phyloP scores from a whole-genome alignment of 2,797 vertebrate genomes.

The Mycteria americana region DNA sequence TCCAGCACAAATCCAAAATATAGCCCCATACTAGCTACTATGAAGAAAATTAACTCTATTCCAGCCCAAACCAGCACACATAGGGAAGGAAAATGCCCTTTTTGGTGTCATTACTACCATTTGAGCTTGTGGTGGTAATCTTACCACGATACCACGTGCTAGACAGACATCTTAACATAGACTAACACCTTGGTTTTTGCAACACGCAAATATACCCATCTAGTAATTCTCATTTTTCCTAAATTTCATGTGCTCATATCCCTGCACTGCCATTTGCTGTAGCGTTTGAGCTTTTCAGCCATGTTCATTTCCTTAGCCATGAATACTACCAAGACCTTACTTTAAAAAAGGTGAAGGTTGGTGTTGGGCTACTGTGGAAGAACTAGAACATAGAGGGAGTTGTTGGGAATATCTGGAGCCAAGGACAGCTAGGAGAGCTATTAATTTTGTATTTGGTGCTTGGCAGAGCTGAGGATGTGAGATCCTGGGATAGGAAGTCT shows the following conservation, averaged over 20 bases:
- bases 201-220: not conserved
- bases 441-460: not conserved
- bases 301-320: not conserved
- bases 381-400: not conserved
- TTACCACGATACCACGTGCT: not conserved
- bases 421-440: not conserved
- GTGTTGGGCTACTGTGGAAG: not conserved
- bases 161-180: not conserved
- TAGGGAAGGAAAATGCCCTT: not conserved
- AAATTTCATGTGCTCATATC: not conserved
- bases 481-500: not conserved
- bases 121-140: not conserved
- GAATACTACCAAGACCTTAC: not conserved
- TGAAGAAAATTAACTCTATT: too few relatives aligned
- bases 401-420: not conserved
- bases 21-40: too few relatives aligned
- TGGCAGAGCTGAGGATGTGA: not conserved
- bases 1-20: too few relatives aligned
- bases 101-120: not conserved
- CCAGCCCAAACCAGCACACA: too few relatives aligned
- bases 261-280: not conserved
- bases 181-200: rapidly evolving
- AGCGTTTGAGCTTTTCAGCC: not conserved
- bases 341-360: not conserved
- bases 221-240: not conserved